Evolutionary conservation across 2,888 invertebrate genomes (phyloP).

Genomic region (Cephalotes varians): DNA sequence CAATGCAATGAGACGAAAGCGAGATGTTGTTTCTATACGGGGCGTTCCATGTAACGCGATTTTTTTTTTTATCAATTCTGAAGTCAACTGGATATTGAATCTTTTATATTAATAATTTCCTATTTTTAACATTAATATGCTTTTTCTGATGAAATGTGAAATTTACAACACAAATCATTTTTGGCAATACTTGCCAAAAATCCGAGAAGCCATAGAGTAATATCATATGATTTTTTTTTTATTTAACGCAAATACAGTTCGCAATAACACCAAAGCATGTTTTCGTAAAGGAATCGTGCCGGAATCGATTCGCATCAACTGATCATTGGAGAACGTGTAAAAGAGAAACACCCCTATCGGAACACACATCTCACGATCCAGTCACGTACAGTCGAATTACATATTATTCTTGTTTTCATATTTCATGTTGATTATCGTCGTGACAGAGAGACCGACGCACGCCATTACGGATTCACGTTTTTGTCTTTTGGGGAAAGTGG

Average conservation of each 20-base stretch:
- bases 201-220: neutral
- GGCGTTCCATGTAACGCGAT: neutral
- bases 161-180: neutral
- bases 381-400: neutral
- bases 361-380: neutral
- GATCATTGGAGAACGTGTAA: neutral
- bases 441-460: neutral
- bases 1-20: neutral
- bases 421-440: conserved; percentile 6
- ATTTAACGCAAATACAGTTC: neutral
- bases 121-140: neutral
- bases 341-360: neutral
- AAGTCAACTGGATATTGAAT: neutral
- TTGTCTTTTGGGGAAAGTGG: conserved; percentile 69
- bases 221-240: neutral
- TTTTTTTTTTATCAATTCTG: neutral
- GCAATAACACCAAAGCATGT: neutral
- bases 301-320: neutral
- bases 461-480: conserved; percentile 55
- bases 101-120: neutral
- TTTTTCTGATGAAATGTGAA: neutral
- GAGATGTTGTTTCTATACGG: neutral
- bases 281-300: neutral
- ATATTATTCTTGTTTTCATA: neutral
- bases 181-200: neutral